Conservation (phyloP, 2,113 vertebrate genomes). For the Oxygymnocypris stewartii region DNA sequence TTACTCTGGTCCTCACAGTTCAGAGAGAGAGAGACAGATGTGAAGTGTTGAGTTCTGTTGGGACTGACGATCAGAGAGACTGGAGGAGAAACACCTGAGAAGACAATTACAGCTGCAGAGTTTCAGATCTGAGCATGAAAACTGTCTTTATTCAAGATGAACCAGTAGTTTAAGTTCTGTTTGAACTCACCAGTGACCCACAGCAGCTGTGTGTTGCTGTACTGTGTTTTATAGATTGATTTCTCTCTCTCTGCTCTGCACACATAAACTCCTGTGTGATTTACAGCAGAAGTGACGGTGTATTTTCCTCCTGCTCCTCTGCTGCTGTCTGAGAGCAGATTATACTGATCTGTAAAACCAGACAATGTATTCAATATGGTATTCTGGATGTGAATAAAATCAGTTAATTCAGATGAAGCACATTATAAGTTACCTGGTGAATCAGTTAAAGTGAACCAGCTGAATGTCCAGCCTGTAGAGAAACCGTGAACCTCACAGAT, state of each 20-base stretch:
- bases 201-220: conserved; percentile 32
- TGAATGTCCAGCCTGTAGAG: too few species aligned
- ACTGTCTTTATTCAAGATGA: not conserved
- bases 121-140: not conserved
- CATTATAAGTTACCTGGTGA: not conserved
- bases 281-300: conserved; percentile 34
- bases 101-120: not conserved
- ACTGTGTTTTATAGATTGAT: not conserved
- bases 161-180: not conserved
- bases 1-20: too few species aligned
- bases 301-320: conserved; percentile 39
- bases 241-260: conserved; percentile 30
- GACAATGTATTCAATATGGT: too few species aligned
- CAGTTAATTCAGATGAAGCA: not conserved
- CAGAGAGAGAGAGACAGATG: too few species aligned
- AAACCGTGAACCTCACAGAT: too few species aligned
- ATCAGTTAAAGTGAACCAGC: not conserved
- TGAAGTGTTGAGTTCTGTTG: too few species aligned
- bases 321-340: conserved; percentile 8
- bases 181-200: conserved; percentile 44
- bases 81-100: conserved; percentile 34
- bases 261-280: conserved; percentile 46
- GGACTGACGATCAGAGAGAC: too few species aligned
- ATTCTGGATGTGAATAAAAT: too few species aligned
- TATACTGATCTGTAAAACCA: not conserved